Base-by-base conservation (phyloP, 1,140 invertebrate genomes). In the Chelonus insularis region DNA sequence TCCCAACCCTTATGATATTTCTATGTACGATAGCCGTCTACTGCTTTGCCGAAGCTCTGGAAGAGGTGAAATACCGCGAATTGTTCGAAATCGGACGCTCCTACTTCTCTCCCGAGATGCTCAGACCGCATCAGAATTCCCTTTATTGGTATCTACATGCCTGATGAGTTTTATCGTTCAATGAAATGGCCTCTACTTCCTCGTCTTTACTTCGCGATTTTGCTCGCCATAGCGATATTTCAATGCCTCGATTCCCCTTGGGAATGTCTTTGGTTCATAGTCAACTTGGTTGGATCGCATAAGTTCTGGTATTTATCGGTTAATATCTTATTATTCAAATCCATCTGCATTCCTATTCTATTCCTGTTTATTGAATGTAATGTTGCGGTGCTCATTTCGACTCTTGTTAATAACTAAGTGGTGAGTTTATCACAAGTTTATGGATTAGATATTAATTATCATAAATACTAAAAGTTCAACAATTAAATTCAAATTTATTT, bases 101-200 rank as follows among this genome's bases (percentile, higher is more conserved):
- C n/a, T n/a, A 65, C 68, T 67, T 63, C 66, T 59, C 48, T 57
- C 65, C 50, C 34, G 70, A 65, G 66, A 76, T 74, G 70, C 72
- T 71, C 68, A 74, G 65, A 70, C 65, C 61, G 60, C 37, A 25
- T 45, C 56, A 72, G 72, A 72, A 75, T 72, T 60, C 67, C 62
- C 67, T 71, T 74, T 75, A 73, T 74, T 74, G 72, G 72, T 74
- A 73, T 73, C 71, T 73, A 68, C 72, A 73, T 74, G 69, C 70
- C 72, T 56, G 67, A 67, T 71, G 65, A 72, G 66, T 74, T 74
- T 74, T 74, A 65, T 61, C 43, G 37, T 34, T 21, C 55, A n/a
- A 23, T 50, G 47, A 20, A 50, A 50, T 23, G 21, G 20, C 43
- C 43, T 45, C 6, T 16, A 25, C 20, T 50, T 50, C 9, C 16